These are phyloP conservation scores for Notechis scutatus DNA, from an alignment of 2,113 vertebrate species.

Conservation along the genomic window DNA sequence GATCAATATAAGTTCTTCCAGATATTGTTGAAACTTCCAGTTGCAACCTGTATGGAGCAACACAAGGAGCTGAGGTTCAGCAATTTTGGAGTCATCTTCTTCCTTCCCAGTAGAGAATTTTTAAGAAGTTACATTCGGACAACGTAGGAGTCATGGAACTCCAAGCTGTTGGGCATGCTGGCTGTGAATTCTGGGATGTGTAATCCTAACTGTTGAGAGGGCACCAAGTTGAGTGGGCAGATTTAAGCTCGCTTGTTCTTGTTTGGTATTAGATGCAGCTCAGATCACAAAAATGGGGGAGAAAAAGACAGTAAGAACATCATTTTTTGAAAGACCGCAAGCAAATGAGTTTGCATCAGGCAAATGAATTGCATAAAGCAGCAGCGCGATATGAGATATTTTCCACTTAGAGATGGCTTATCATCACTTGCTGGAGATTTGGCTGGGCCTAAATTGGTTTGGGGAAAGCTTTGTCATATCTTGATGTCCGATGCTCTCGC, in stretches of 20 bases:
- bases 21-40: not conserved
- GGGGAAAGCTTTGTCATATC: conserved; percentile 37
- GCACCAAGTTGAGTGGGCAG: not conserved
- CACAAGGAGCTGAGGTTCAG: not conserved
- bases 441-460: conserved; percentile 36
- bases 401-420: conserved; percentile 41
- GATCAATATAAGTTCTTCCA: not conserved
- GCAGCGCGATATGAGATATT: conserved; percentile 37
- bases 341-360: conserved; percentile 44
- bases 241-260: not conserved
- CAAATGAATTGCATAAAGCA: conserved; percentile 52
- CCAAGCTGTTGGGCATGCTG: not conserved
- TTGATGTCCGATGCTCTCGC: not conserved
- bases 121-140: not conserved
- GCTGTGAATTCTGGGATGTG: not conserved
- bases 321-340: conserved; percentile 37
- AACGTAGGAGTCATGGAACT: not conserved
- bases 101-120: not conserved
- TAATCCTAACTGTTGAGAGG: not conserved
- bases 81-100: not conserved
- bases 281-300: not conserved
- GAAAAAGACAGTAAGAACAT: conserved; percentile 8
- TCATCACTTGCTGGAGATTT: conserved; percentile 51
- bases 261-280: not conserved
- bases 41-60: not conserved